phyloP scores from a whole-genome alignment of 2,113 vertebrate species.

The Myrmophylax atrothorax region DNA sequence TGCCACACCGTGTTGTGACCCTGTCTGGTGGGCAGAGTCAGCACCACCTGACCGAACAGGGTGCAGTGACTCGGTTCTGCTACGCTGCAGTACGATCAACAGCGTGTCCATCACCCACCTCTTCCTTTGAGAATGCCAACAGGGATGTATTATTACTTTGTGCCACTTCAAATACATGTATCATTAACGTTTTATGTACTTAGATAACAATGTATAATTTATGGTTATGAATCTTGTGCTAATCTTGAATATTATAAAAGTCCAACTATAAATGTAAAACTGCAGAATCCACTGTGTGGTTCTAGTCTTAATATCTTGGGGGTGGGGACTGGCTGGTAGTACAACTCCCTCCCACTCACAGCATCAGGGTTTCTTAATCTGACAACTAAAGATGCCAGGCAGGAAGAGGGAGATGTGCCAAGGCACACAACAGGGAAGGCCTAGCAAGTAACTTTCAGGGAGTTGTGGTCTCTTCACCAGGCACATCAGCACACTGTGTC shows the following conservation, averaged over 20 bases:
- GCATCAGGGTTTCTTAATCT: not conserved
- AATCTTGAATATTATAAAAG: constrained; percentile 81
- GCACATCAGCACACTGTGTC: not conserved
- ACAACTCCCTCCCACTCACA: not conserved
- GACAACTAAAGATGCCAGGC: not conserved
- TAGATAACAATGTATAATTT: constrained; percentile 84
- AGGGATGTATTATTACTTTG: constrained; percentile 55
- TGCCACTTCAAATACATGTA: constrained; percentile 75
- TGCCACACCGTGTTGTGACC: not conserved
- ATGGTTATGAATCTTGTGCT: constrained; percentile 82
- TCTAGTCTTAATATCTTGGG: constrained; percentile 70
- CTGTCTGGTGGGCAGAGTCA: constrained; percentile 9
- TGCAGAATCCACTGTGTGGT: constrained; percentile 76
- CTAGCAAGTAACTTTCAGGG: not conserved
- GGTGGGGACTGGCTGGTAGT: not conserved
- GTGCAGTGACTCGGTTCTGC: not conserved
- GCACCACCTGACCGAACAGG: not conserved
- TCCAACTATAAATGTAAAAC: constrained; percentile 84
- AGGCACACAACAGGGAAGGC: not conserved
- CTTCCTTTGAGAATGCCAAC: constrained; percentile 53
- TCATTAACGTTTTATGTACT: constrained; percentile 80
- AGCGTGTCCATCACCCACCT: not conserved
- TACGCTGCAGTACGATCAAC: not conserved
- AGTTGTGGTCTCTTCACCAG: not conserved
- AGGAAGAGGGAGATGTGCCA: not conserved